Base-by-base conservation (phyloP, 2,113 vertebrate species). In the Microcebus griseorufus region DNA sequence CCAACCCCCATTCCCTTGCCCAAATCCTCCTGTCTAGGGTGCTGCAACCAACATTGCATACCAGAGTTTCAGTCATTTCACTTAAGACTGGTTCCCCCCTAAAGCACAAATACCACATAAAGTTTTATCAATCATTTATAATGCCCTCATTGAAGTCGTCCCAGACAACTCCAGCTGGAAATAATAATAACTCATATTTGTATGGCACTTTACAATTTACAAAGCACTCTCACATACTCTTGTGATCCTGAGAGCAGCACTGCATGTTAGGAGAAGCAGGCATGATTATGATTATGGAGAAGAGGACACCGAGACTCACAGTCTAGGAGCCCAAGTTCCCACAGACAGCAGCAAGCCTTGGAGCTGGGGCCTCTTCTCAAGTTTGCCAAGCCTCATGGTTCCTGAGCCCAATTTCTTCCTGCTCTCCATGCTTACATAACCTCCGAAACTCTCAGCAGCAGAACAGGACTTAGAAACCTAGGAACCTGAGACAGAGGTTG, bases 91-190 rank as follows among this genome's bases (percentile, higher is more conserved):
- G 39, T 64, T 97, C 88, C 34, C 79, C 73, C 58, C 92, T 95
- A 87, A 89, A 98, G 90, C 93, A 95, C 73, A 95, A 94, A 96
- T 91, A 97, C 96, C 96, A 92, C 95, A 96, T 90, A 97, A 97
- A 97, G 87, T 98, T 95, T 92, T 97, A 98, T 97, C 97, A 95
- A 96, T 98, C 97, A 97, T 95, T 97, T 97, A 97, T 97, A 97
- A 97, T 96, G 75, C 96, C 90, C 87, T 93, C 83, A 98, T 98
- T 97, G 96, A 97, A 97, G 96, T 97, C 29, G 95, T 86, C 97
- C 75, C 80, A 94, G 96, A 95, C 94, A 93, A 93, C 64, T 7
- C 65, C 97, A 97, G 95, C 90, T 98, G 97, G 97, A 98, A 97
- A 92, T 90, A 81, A 97, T 98, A 98, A 97, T 78, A 96, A 86